Evolutionary conservation across 1,140 invertebrate species (phyloP).

Genomic region (Lepidurus arcticus): DNA sequence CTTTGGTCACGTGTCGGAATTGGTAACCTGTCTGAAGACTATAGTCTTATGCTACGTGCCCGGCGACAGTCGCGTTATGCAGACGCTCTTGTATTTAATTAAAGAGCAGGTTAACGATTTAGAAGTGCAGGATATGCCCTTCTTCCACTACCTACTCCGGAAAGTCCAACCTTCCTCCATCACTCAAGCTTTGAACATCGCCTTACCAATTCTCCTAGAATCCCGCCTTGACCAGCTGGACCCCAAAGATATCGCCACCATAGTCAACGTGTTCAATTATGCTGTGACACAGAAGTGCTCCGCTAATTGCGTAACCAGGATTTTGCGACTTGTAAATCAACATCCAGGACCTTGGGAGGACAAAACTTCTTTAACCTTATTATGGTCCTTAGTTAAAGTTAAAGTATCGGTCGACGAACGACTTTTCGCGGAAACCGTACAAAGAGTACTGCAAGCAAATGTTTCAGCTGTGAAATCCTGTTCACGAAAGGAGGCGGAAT

Average conservation of each 20-base stretch:
- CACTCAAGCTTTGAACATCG: constrained; percentile 15
- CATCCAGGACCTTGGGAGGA: constrained; percentile 7
- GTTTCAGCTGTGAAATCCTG: not conserved
- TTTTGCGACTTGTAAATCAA: not conserved
- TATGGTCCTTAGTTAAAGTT: not conserved
- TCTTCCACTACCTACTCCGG: constrained; percentile 16
- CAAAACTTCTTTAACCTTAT: not conserved
- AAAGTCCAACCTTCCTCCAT: constrained; percentile 16
- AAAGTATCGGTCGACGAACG: not conserved
- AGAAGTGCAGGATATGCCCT: constrained; percentile 25
- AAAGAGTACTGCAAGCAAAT: not conserved
- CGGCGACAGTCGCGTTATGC: constrained; percentile 20
- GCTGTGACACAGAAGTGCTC: not conserved
- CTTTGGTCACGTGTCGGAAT: not conserved
- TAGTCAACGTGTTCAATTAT: not conserved
- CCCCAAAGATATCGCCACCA: not conserved
- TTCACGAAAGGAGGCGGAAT: not conserved
- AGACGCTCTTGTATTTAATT: constrained; percentile 18
- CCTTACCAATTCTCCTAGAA: constrained; percentile 22
- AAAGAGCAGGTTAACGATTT: constrained; percentile 25
- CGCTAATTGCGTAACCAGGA: not conserved
- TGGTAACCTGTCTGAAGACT: constrained; percentile 10
- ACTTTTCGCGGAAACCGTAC: constrained; percentile 11
- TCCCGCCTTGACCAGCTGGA: constrained; percentile 26
- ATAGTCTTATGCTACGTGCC: constrained; percentile 11